Evolutionary conservation across 2,888 invertebrate genomes (phyloP).

Genomic region (Eilema caniola): DNA sequence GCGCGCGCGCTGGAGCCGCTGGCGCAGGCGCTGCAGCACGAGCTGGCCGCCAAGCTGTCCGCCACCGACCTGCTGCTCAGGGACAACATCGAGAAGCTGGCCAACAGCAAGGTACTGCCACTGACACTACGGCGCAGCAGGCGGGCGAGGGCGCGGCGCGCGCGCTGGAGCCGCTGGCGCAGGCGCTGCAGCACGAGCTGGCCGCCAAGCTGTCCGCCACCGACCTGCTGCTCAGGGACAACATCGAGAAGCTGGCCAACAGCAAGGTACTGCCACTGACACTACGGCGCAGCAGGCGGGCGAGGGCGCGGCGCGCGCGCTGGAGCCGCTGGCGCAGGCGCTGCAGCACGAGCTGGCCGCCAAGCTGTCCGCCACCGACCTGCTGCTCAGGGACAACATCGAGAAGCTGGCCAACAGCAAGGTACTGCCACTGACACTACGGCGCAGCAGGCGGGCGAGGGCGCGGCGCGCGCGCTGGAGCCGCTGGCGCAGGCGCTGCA

Average conservation of each 20-base stretch:
- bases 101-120: conserved; percentile 94
- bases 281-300: too few species aligned
- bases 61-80: conserved; percentile 91
- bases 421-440: too few species aligned
- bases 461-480: conserved; percentile 90
- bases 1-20: conserved; percentile 91
- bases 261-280: too few species aligned
- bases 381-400: conserved; percentile 92
- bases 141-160: conserved; percentile 86
- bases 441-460: conserved; percentile 74
- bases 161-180: conserved; percentile 91
- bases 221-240: conserved; percentile 92
- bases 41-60: conserved; percentile 90
- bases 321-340: conserved; percentile 92
- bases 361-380: conserved; percentile 91
- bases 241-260: conserved; percentile 88
- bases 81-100: conserved; percentile 90
- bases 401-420: conserved; percentile 89
- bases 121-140: too few species aligned
- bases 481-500: conserved; percentile 91
- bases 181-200: conserved; percentile 91
- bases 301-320: conserved; percentile 87
- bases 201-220: conserved; percentile 90
- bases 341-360: conserved; percentile 91
- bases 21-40: conserved; percentile 90